Evolutionary conservation across 2,113 vertebrate species (phyloP).

Genomic region (Podilymbus podiceps): DNA sequence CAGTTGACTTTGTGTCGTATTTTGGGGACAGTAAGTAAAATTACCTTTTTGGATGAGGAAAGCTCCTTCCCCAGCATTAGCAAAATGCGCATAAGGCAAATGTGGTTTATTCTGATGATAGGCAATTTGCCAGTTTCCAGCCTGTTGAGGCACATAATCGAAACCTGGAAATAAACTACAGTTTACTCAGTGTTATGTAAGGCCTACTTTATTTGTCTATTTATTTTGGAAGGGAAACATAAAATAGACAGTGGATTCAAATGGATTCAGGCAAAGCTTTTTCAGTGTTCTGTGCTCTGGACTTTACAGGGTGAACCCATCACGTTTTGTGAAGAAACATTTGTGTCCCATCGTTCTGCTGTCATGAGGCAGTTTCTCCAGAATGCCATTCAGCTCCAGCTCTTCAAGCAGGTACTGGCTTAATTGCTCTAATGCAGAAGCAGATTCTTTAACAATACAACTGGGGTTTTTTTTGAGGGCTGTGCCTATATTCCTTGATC

Average conservation of each 20-base stretch:
- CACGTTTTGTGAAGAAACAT: conserved; percentile 91
- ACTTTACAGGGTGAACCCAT: conserved; percentile 88
- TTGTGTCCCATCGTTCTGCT: conserved; percentile 90
- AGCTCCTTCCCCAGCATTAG: neutral
- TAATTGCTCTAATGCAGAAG: neutral
- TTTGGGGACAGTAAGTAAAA: neutral
- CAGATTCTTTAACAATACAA: neutral
- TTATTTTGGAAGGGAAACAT: neutral
- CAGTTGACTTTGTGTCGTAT: neutral
- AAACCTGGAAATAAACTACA: neutral
- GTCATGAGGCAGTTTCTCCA: conserved; percentile 95
- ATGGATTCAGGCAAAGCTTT: neutral
- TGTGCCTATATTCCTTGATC: neutral
- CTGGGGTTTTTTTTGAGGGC: neutral
- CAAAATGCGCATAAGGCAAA: neutral
- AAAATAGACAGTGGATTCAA: neutral
- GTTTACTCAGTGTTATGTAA: neutral
- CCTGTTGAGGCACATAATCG: neutral
- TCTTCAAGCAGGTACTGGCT: conserved; percentile 91
- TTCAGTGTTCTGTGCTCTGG: neutral
- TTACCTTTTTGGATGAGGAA: neutral
- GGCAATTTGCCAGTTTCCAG: neutral
- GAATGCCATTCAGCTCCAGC: conserved; percentile 94
- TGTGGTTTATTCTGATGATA: neutral
- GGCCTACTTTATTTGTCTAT: fast-evolving